phyloP scores from a whole-genome alignment of 2,113 vertebrate genomes.

The Odobenus rosmarus region DNA sequence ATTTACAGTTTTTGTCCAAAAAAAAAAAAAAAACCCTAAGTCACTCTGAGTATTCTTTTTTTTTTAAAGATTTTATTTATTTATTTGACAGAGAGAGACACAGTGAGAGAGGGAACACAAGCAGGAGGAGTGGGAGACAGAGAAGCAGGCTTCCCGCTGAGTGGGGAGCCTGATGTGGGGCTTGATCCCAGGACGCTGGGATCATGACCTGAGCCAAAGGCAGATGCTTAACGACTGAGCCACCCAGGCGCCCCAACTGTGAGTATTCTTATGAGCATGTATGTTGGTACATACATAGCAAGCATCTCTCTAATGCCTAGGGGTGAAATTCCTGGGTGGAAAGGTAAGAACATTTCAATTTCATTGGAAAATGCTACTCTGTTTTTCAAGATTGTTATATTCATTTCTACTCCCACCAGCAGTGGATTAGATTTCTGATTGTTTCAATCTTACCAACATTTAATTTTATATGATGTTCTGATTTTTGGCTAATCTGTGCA shows the following conservation, averaged over 20 bases:
- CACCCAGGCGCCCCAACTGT: background rate
- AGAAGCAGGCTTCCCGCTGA: too few relatives aligned
- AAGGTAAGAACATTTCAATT: background rate
- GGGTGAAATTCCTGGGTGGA: background rate
- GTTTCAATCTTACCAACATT: background rate
- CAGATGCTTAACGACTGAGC: too few relatives aligned
- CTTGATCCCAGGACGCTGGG: too few relatives aligned
- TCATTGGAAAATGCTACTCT: background rate
- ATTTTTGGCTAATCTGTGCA: background rate
- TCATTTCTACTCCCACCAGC: background rate
- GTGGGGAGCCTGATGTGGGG: too few relatives aligned
- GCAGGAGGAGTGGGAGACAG: too few relatives aligned
- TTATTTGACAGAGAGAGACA: too few relatives aligned
- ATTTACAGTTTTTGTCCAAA: background rate
- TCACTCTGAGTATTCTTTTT: background rate
- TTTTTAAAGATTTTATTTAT: too few relatives aligned
- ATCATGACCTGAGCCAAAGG: too few relatives aligned
- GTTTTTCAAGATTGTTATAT: background rate
- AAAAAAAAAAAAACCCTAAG: background rate
- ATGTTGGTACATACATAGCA: background rate
- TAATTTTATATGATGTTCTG: conserved; percentile 16
- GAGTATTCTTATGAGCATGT: background rate
- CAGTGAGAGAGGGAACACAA: too few relatives aligned
- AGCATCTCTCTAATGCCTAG: background rate
- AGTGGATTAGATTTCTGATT: background rate